A percentile compares a stretch with the other conserved stretches of the same genome.
Conservation (phyloP, 2,888 invertebrate species). For the Spisula solida region DNA sequence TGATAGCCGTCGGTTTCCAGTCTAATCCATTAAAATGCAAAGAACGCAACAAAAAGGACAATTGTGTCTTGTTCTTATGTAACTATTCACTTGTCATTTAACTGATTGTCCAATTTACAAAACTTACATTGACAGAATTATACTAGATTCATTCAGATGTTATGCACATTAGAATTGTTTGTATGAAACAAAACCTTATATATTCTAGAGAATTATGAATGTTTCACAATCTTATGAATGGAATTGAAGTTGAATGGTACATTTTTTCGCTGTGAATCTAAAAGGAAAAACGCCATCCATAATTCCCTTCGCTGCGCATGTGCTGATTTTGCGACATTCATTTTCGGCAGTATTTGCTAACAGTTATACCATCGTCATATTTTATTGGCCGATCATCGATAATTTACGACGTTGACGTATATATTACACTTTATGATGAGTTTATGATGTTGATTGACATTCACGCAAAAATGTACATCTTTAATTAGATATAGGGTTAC, state of each 20-base stretch:
- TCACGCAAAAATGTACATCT: background rate
- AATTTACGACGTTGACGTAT: background rate
- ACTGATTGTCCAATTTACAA: no score
- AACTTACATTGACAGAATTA: no score
- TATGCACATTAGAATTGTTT: no score
- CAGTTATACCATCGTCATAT: background rate
- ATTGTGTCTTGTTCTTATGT: background rate
- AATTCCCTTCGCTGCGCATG: background rate
- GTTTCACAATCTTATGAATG: background rate
- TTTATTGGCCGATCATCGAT: background rate
- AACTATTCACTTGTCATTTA: background rate
- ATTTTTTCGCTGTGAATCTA: background rate
- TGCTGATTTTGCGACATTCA: conserved; percentile 2
- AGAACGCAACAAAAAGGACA: background rate
- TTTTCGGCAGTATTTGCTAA: background rate
- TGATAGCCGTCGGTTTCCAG: background rate
- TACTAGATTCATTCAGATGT: no score
- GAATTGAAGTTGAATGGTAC: background rate
- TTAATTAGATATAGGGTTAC: background rate
- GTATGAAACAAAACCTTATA: no score
- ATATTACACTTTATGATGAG: background rate
- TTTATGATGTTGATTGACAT: background rate
- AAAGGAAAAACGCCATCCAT: background rate
- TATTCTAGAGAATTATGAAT: no score
- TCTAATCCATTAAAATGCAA: background rate